These are phyloP conservation scores for Ditylenchus dipsaci DNA, from an alignment of 1,140 invertebrate genomes.

Conservation along the genomic window DNA sequence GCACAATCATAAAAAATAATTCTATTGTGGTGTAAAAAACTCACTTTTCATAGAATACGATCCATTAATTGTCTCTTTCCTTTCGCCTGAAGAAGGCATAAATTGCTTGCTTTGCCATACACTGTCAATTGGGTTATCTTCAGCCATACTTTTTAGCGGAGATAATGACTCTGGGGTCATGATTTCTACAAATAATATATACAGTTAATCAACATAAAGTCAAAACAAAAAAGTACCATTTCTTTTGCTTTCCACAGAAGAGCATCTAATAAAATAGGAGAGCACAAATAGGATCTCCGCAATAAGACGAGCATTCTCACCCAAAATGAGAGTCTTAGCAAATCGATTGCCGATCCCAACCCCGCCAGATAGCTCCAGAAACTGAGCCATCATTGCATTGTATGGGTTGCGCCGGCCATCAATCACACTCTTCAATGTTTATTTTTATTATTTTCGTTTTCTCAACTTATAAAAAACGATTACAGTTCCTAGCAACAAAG, in stretches of 20 bases:
- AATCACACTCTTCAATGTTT: slow-evolving; percentile 26
- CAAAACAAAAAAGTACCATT: slow-evolving; percentile 2
- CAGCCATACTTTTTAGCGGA: slow-evolving; percentile 5
- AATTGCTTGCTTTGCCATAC: no score
- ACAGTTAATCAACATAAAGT: no score
- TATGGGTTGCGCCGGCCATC: slow-evolving; percentile 25
- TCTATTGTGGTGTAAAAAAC: no score
- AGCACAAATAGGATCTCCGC: slow-evolving; percentile 30
- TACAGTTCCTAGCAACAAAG: slow-evolving; percentile 35
- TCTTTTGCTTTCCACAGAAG: slow-evolving; percentile 31
- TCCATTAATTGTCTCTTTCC: no score
- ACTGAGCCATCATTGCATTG: slow-evolving; percentile 36
- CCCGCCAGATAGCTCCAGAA: slow-evolving; percentile 33
- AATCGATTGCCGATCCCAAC: background rate
- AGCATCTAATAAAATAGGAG: slow-evolving; percentile 41
- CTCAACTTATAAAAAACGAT: slow-evolving; percentile 2
- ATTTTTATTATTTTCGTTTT: background rate
- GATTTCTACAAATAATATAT: slow-evolving; percentile 20
- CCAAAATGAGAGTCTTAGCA: slow-evolving; percentile 38
- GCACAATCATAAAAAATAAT: no score
- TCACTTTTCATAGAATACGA: no score
- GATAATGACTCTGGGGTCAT: background rate
- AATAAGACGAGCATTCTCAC: slow-evolving; percentile 27
- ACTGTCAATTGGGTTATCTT: background rate
- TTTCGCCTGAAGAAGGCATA: no score